Evolutionary conservation across 2,888 invertebrate genomes (phyloP), one percentile per base, ranked within the genome.

Genomic region (Oscheius onirici): DNA sequence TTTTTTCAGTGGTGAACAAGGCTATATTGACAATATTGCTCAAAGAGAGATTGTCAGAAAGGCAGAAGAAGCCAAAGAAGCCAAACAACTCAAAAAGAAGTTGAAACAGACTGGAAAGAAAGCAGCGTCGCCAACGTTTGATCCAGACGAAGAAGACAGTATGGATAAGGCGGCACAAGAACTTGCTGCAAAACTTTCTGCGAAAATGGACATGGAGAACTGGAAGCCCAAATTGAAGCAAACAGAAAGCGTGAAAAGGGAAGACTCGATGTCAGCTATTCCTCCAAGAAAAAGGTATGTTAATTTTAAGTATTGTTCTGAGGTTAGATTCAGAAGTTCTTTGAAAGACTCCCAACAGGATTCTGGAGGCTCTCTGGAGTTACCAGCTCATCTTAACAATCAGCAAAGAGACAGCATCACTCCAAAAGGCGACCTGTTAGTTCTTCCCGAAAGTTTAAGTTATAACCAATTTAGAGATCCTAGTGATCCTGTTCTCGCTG

Each of bases 141-240:
- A 84, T 68, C 83, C 82, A 8, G 78, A 85, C 24, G 76, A 82
- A 22, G 86, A 86, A 57, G 83, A 84, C 58, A 83, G 82, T 28
- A 80, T 86, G 82, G 86, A 87, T 54, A 71, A 78, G 46, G 80
- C 79, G 10, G 84, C 86, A 3, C 83, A 84, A 68, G 86, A 84
- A 46, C 71, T 86, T 65, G 86, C 81, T 1, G 79, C 77, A 43
- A 84, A 85, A 54, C 74, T 86, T 71, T 83, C 84, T 8, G 72
- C 66, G 0, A 82, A 74, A 69, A 72, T 77, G n/a, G 79, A 81
- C 67, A 79, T 78, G 44, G 83, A 66, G 73, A 83, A 79, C 43
- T 84, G 82, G 80, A 79, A 81, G 49, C 82, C 83, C 5, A 77
- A 66, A 17, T 65, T 68, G 26, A 65, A 72, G 40, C 43, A 46